A percentile compares a stretch with the other conserved stretches of the same genome.
Conservation (phyloP, 23 tunicate species). For the Trididemnum clinides region DNA sequence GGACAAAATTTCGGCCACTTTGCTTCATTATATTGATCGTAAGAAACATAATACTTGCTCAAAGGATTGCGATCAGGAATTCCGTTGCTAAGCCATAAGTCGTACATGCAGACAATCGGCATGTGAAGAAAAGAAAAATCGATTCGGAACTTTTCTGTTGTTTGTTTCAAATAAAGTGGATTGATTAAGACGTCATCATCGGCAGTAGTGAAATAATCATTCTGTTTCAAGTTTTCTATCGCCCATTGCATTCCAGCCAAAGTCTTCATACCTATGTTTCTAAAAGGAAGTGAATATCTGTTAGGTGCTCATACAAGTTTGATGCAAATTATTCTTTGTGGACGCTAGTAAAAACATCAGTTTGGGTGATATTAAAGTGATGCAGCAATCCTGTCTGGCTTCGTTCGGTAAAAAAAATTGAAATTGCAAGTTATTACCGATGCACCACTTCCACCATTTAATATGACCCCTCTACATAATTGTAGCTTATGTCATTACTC, state of each 20-base stretch:
- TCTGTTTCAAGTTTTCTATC: not conserved
- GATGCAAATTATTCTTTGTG: too few species aligned
- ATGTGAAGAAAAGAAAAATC: not conserved
- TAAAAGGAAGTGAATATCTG: not conserved
- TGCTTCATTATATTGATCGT: not conserved
- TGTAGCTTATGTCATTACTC: too few species aligned
- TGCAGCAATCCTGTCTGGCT: too few species aligned
- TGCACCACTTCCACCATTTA: too few species aligned
- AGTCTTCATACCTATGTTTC: not conserved
- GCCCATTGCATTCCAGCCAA: slow-evolving; percentile 21
- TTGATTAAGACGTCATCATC: slow-evolving; percentile 18
- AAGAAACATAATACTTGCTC: slow-evolving; percentile 20
- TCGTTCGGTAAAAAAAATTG: too few species aligned
- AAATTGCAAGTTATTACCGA: too few species aligned
- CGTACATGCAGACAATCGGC: slow-evolving; percentile 17
- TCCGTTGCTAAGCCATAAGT: not conserved
- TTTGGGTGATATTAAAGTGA: too few species aligned
- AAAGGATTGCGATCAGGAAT: not conserved
- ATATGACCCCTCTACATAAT: too few species aligned
- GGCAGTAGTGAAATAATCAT: not conserved
- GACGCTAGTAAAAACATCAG: too few species aligned
- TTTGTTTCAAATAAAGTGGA: not conserved
- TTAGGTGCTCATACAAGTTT: too few species aligned
- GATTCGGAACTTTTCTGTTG: not conserved
- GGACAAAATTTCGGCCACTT: slow-evolving; percentile 8